Base-by-base conservation (phyloP, 1,140 invertebrate species). In the Helicorthomorpha holstii region DNA sequence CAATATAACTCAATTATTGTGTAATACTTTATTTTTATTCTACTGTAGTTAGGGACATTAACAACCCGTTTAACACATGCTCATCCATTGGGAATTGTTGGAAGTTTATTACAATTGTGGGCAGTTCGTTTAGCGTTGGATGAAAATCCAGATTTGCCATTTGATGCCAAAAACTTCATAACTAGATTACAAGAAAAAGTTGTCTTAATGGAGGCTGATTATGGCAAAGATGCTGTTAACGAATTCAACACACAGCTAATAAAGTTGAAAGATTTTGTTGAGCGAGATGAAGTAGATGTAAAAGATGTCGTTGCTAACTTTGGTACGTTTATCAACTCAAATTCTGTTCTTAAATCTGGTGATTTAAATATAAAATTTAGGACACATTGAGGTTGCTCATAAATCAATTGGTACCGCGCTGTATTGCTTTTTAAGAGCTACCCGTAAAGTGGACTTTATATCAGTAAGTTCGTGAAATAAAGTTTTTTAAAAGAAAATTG, bases 381-480 rank as follows among this genome's bases (percentile, higher is more conserved):
- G 82, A 4, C 75, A 77, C 63, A 67, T 70, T 54, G 71, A 83
- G 2, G 66, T 71, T 49, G 83, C 83, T 4, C 60, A 80, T 26
- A 68, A 76, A 57, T 84, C 83, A 1, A 82, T 86, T 3, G 81
- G 82, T 7, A 82, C 82, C 41, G 82, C 83, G 24, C 76, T 87
- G 54, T 86, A 76, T 64, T 79, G 75, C 57, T 85, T 83, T 64
- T 60, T 87, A 16, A 69, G 73, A 59, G 75, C 72, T 26, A 74
- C 82, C 10, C 66, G 64, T 21, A 72, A 82, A 41, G 63, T 76
- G 59, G 75, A 77, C 64, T 63, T 56, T 53, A 50, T n/a, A 55
- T 52, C 38, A 16, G 38, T 12, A 12, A 41, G 38, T 41, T 41
- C 12, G 38, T 19, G 12, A n/a, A 50, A 22, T 46, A 46, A 21